phyloP scores from a whole-genome alignment of 2,888 invertebrate species.

The Arrhopalites spinosus region DNA sequence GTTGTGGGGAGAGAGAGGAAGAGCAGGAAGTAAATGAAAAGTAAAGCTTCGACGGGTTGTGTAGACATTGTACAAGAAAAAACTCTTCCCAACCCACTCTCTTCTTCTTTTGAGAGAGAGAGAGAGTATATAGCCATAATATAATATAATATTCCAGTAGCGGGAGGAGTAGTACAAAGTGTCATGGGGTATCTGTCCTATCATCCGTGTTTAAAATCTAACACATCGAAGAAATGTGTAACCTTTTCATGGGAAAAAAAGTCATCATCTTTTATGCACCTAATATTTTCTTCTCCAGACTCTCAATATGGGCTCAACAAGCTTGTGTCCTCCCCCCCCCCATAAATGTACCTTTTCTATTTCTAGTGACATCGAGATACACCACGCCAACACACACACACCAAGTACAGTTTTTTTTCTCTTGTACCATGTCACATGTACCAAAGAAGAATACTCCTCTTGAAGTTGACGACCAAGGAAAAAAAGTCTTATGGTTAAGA shows the following conservation, averaged over 20 bases:
- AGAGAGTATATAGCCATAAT: too few relatives aligned
- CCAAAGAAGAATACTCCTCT: not conserved
- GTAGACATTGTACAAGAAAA: too few relatives aligned
- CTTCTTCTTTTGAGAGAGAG: too few relatives aligned
- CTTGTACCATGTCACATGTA: not conserved
- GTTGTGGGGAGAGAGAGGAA: too few relatives aligned
- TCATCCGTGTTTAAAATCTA: not conserved
- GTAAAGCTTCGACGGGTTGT: too few relatives aligned
- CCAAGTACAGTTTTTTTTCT: not conserved
- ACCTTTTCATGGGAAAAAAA: slow-evolving; percentile 25
- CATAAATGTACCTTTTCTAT: slow-evolving; percentile 13
- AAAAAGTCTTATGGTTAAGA: not conserved
- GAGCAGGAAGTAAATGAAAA: too few relatives aligned
- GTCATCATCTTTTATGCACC: slow-evolving; percentile 19
- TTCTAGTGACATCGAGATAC: slow-evolving; percentile 12
- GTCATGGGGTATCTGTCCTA: too few relatives aligned
- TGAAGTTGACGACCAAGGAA: not conserved
- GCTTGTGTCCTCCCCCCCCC: too few relatives aligned
- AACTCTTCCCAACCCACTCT: too few relatives aligned
- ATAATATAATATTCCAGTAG: too few relatives aligned
- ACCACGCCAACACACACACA: not conserved
- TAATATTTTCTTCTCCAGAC: not conserved
- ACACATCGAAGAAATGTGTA: slow-evolving; percentile 7
- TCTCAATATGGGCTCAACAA: not conserved
- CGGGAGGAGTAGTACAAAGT: too few relatives aligned